Conservation (phyloP, 2,113 vertebrate genomes). For the Indicator maculatus region DNA sequence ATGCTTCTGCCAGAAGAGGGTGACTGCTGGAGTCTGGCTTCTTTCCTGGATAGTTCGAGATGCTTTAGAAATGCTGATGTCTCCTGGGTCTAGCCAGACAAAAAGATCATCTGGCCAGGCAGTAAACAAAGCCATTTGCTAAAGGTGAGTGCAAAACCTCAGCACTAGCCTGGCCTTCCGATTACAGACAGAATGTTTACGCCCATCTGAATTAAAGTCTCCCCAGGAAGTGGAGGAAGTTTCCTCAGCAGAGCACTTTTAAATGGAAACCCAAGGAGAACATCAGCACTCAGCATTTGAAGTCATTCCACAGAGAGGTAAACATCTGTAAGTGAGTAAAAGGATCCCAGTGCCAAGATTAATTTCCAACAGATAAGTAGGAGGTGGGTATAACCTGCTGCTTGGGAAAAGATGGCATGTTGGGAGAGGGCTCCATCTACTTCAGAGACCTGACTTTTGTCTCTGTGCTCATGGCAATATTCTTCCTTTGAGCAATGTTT, state of each 20-base stretch:
- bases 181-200: neutral
- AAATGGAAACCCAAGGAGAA: neutral
- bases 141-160: neutral
- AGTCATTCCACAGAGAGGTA: neutral
- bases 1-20: slow-evolving; percentile 25
- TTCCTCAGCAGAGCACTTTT: neutral
- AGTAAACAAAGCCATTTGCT: neutral
- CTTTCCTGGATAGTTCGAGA: neutral
- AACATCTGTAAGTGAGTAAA: neutral
- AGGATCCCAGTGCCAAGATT: neutral
- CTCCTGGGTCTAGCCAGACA: neutral
- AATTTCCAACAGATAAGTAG: neutral
- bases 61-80: neutral
- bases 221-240: neutral
- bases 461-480: neutral
- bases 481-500: neutral
- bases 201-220: neutral
- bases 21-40: neutral
- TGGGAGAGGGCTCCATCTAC: neutral
- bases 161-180: neutral
- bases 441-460: neutral
- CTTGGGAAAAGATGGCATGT: neutral
- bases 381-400: neutral
- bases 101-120: neutral
- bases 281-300: neutral